Evolutionary conservation across 2,888 invertebrate species (phyloP).

Genomic region (Eupithecia vulgata): DNA sequence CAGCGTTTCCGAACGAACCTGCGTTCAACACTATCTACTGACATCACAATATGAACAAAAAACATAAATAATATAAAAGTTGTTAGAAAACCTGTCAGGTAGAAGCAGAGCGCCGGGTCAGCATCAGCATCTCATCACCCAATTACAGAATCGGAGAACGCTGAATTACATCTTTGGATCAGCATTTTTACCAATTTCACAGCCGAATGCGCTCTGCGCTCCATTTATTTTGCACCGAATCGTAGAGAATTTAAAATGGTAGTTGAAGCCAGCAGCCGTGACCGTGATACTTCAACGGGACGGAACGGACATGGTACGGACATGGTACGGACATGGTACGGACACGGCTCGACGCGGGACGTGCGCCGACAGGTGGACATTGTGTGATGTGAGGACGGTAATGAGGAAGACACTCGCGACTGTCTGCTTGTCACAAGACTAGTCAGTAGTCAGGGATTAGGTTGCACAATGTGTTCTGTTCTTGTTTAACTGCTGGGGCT

Average conservation of each 20-base stretch:
- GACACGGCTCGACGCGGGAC: not conserved
- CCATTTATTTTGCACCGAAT: conserved; percentile 35
- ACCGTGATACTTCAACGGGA: conserved; percentile 4
- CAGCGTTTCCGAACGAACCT: not conserved
- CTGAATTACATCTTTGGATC: conserved; percentile 26
- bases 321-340: not conserved
- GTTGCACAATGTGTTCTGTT: not conserved
- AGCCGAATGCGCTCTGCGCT: conserved; percentile 29
- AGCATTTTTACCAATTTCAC: conserved; percentile 37
- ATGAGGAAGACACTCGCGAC: conserved; percentile 1
- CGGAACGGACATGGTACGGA: not conserved
- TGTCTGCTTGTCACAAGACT: not conserved
- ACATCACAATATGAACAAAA: not conserved
- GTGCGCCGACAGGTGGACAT: not conserved
- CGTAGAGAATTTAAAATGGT: conserved; percentile 29
- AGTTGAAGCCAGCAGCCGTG: not conserved
- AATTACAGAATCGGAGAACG: conserved; percentile 27
- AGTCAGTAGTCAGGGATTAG: not conserved
- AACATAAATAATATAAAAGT: not conserved
- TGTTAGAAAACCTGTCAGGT: too few species aligned
- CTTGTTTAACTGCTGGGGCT: not conserved
- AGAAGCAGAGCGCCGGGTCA: not conserved
- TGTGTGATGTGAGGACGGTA: not conserved
- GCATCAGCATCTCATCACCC: conserved; percentile 27
- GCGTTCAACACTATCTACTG: not conserved